phyloP scores from a whole-genome alignment of 2,888 invertebrate species.

The Allophyes oxyacanthae region DNA sequence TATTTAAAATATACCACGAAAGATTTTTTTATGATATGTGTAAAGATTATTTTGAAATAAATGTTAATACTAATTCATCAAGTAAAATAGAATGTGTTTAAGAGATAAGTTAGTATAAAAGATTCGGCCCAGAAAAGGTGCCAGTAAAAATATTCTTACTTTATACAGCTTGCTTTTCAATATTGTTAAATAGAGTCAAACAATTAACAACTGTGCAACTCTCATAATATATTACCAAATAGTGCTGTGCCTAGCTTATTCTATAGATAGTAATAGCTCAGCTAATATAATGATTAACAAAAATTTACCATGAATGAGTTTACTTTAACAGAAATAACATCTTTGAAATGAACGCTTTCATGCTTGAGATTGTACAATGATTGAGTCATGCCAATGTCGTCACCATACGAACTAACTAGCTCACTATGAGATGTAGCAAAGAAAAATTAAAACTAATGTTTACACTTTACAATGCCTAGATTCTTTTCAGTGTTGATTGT shows the following conservation, averaged over 20 bases:
- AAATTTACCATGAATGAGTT: slow-evolving; percentile 37
- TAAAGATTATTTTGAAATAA: slow-evolving; percentile 18
- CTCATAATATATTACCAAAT: slow-evolving; percentile 28
- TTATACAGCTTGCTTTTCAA: slow-evolving; percentile 34
- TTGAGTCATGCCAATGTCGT: slow-evolving; percentile 61
- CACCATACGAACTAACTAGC: slow-evolving; percentile 54
- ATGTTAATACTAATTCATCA: slow-evolving; percentile 12
- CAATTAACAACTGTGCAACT: slow-evolving; percentile 47
- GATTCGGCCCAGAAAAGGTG: slow-evolving; percentile 9
- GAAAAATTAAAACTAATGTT: slow-evolving; percentile 58
- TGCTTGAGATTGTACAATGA: slow-evolving; percentile 66
- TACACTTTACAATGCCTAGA: slow-evolving; percentile 51
- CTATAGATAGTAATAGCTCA: slow-evolving; percentile 24
- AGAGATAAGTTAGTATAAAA: slow-evolving; percentile 24
- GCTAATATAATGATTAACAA: slow-evolving; percentile 44
- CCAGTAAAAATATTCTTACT: slow-evolving; percentile 14
- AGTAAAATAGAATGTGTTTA: slow-evolving; percentile 15
- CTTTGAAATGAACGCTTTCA: slow-evolving; percentile 57
- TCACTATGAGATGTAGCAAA: slow-evolving; percentile 67
- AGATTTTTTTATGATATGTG: slow-evolving; percentile 21
- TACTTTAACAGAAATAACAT: slow-evolving; percentile 44
- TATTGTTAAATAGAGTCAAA: slow-evolving; percentile 26
- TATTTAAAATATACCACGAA: slow-evolving; percentile 11
- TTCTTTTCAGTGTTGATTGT: slow-evolving; percentile 48
- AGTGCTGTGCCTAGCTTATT: slow-evolving; percentile 51